These are phyloP conservation scores for Catocala nupta DNA, from an alignment of 2,888 invertebrate genomes.

Conservation along the genomic window DNA sequence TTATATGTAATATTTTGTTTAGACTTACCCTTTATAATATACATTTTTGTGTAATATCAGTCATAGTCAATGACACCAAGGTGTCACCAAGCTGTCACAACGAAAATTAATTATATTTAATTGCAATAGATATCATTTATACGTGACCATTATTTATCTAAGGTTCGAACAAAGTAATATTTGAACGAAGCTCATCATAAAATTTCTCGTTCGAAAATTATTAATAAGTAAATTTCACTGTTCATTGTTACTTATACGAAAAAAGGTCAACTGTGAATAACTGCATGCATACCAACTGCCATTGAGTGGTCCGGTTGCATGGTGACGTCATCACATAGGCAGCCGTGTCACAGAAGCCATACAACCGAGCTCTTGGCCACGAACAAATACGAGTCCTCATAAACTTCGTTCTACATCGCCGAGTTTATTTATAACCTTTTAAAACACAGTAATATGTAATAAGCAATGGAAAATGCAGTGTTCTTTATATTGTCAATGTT, in stretches of 20 bases:
- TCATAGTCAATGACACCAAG: constrained; percentile 34
- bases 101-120: background rate
- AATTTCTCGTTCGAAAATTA: background rate
- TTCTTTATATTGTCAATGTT: constrained; percentile 62
- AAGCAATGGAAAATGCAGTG: constrained; percentile 46
- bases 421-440: constrained; percentile 58
- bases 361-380: constrained; percentile 59
- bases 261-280: constrained; percentile 53
- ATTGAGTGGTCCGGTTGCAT: constrained; percentile 67
- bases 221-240: constrained; percentile 6
- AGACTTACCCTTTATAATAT: background rate
- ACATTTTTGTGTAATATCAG: constrained; percentile 5
- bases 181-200: background rate
- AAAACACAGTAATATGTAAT: constrained; percentile 56
- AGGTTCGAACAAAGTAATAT: too few relatives aligned
- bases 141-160: too few relatives aligned
- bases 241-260: constrained; percentile 43
- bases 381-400: constrained; percentile 58
- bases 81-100: constrained; percentile 12
- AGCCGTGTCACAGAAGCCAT: constrained; percentile 82
- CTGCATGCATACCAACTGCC: constrained; percentile 63
- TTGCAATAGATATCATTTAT: too few relatives aligned
- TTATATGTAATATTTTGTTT: too few relatives aligned
- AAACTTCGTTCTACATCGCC: constrained; percentile 68
- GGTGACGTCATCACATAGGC: constrained; percentile 81